A percentile compares a stretch with the other conserved stretches of the same genome.
These are phyloP conservation scores for Neopipo cinnamomea DNA, from an alignment of 2,113 vertebrate genomes.

Conservation along the genomic window DNA sequence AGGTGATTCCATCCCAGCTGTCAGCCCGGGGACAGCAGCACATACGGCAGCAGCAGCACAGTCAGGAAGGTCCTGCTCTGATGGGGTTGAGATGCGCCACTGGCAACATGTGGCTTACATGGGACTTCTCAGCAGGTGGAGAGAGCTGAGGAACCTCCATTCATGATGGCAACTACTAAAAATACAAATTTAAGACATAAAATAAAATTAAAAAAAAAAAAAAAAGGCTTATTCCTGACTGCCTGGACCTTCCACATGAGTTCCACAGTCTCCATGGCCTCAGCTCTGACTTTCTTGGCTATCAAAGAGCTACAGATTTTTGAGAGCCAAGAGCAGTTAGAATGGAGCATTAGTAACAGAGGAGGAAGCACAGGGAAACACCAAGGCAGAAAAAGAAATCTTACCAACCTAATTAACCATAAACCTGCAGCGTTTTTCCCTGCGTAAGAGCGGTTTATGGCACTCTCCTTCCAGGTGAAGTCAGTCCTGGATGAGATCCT, in stretches of 20 bases:
- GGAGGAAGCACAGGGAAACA: background rate
- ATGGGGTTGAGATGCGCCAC: background rate
- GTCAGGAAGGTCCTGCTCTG: background rate
- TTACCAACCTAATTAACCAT: background rate
- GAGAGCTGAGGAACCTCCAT: background rate
- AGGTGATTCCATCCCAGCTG: background rate
- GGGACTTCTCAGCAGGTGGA: background rate
- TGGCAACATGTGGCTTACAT: rapidly evolving
- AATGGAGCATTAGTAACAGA: background rate
- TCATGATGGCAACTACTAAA: background rate
- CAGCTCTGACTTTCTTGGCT: background rate
- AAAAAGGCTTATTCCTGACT: background rate
- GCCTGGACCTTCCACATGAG: background rate
- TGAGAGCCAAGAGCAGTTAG: background rate
- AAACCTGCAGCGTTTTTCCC: background rate
- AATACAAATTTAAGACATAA: background rate
- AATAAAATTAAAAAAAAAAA: background rate
- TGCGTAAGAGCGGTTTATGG: background rate
- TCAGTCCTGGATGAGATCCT: constrained; percentile 67
- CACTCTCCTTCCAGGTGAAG: constrained; percentile 63
- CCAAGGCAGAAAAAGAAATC: background rate
- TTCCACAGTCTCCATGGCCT: background rate
- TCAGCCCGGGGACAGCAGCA: rapidly evolving
- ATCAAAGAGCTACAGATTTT: background rate
- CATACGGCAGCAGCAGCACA: rapidly evolving